These are phyloP conservation scores for Gambelia wislizenii DNA, from an alignment of 2,797 vertebrate species.

Conservation along the genomic window DNA sequence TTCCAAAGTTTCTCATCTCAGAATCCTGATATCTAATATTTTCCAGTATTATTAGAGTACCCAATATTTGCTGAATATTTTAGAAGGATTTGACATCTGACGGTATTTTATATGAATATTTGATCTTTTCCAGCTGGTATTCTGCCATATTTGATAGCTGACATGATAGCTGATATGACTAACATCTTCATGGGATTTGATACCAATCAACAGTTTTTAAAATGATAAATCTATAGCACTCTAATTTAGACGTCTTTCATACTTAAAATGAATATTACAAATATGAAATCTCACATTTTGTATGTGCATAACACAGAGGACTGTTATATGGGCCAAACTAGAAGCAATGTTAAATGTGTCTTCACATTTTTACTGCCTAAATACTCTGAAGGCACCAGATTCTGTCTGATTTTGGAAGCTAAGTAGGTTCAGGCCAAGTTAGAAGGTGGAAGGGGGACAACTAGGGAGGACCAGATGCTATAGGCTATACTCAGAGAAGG, in stretches of 20 bases:
- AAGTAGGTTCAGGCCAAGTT: too few species aligned
- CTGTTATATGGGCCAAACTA: background rate
- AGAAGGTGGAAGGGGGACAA: too few species aligned
- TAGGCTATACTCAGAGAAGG: too few species aligned
- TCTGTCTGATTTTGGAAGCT: background rate
- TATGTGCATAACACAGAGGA: background rate
- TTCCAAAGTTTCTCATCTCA: background rate
- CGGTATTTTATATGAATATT: background rate
- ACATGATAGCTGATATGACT: background rate
- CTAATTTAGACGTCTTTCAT: background rate
- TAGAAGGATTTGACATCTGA: background rate
- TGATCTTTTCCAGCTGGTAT: background rate
- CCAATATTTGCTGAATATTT: background rate
- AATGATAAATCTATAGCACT: background rate
- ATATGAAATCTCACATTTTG: background rate
- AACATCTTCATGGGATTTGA: background rate
- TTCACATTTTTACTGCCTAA: background rate
- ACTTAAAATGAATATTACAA: background rate
- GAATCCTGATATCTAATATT: background rate
- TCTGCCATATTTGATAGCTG: background rate
- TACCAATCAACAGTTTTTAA: background rate
- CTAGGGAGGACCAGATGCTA: too few species aligned
- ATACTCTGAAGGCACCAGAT: too few species aligned
- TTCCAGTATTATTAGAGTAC: background rate
- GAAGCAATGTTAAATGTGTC: background rate